Conservation (phyloP, 1,140 invertebrate genomes). For the Chionoecetes opilio region DNA sequence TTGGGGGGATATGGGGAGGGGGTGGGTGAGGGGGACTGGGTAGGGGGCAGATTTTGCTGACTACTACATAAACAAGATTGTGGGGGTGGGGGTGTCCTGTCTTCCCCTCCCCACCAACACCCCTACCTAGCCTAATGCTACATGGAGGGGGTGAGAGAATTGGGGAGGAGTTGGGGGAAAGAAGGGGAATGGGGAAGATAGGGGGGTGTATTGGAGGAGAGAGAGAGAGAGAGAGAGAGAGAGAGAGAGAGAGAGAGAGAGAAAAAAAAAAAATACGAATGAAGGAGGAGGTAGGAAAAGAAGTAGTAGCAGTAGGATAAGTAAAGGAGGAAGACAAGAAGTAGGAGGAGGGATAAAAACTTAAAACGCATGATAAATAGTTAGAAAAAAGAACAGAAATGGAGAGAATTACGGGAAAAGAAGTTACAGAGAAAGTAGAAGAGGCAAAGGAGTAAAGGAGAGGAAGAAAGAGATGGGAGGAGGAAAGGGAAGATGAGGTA, state of each 20-base stretch:
- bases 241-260: conserved; percentile 34
- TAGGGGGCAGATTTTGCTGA: too few species aligned
- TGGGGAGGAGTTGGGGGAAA: too few species aligned
- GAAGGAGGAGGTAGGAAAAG: not conserved
- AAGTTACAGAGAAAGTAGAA: not conserved
- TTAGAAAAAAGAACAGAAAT: not conserved
- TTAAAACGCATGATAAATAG: too few species aligned
- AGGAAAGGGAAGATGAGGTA: too few species aligned
- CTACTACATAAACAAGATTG: too few species aligned
- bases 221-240: not conserved
- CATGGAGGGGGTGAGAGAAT: too few species aligned
- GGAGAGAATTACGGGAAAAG: not conserved
- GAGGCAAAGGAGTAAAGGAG: not conserved
- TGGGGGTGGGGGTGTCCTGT: too few species aligned
- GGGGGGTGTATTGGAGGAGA: not conserved
- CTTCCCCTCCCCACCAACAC: not conserved
- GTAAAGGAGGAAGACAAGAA: not conserved
- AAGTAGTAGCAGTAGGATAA: not conserved
- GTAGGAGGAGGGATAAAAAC: not conserved
- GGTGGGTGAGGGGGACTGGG: too few species aligned
- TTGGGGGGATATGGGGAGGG: too few species aligned
- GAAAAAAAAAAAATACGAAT: not conserved
- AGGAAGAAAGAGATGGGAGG: not conserved
- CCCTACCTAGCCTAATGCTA: too few species aligned
- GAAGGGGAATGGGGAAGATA: too few species aligned